These are phyloP conservation scores for Heterotis niloticus DNA, from an alignment of 2,113 vertebrate species.

Conservation along the genomic window DNA sequence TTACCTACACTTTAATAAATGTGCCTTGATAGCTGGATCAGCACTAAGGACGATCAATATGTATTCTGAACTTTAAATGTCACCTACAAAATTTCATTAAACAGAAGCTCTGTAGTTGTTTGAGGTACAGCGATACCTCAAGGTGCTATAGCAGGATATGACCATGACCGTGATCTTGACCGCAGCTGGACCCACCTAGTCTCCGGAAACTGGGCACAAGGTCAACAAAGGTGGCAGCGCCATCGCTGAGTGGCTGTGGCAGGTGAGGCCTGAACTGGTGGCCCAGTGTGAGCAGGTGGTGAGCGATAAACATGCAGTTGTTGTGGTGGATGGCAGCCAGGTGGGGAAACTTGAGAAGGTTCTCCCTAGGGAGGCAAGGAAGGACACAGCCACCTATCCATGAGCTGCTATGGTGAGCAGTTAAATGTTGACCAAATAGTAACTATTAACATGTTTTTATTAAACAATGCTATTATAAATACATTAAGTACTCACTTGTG, in stretches of 20 bases:
- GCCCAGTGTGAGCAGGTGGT: slow-evolving; percentile 89
- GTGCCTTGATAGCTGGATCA: no score
- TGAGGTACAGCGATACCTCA: no score
- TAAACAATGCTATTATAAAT: not conserved
- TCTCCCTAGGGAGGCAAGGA: slow-evolving; percentile 69
- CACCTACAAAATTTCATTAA: no score
- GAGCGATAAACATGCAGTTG: slow-evolving; percentile 96
- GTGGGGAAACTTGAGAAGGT: slow-evolving; percentile 89
- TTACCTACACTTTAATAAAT: no score
- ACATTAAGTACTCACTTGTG: slow-evolving; percentile 76
- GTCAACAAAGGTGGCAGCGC: slow-evolving; percentile 84
- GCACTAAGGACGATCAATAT: not conserved
- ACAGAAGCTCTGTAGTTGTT: no score
- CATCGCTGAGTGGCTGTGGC: slow-evolving; percentile 65
- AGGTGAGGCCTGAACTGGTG: slow-evolving; percentile 80
- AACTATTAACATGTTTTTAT: no score
- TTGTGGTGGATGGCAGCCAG: slow-evolving; percentile 95
- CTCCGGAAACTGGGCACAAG: slow-evolving; percentile 87
- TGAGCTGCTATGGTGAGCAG: not conserved
- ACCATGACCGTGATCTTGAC: no score
- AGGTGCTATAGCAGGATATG: no score
- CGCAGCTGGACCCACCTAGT: slow-evolving; percentile 70
- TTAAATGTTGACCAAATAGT: not conserved
- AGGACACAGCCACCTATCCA: not conserved
- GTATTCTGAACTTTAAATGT: no score